Conservation (phyloP, 2,797 vertebrate genomes). For the Rhinichthys osculus region DNA sequence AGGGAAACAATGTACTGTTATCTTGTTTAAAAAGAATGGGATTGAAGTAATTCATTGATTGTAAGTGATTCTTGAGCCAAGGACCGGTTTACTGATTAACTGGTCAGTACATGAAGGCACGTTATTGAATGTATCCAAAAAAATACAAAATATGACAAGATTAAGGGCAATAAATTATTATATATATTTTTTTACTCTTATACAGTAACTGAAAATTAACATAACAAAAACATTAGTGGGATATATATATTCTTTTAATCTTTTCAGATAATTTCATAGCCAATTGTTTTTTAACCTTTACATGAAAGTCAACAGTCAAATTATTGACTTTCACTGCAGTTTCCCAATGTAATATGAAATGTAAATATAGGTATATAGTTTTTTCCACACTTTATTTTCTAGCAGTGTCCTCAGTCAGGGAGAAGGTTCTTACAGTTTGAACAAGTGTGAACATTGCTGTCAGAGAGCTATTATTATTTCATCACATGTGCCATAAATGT, state of each 20-base stretch:
- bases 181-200: neutral
- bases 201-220: neutral
- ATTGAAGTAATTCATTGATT: neutral
- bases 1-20: neutral
- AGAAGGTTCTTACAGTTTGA: neutral
- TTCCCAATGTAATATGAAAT: neutral
- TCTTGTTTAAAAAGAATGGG: neutral
- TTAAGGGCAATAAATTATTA: neutral
- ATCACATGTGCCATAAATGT: conserved; percentile 10
- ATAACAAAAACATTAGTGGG: neutral
- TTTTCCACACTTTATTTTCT: neutral
- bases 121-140: neutral
- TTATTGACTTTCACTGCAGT: neutral
- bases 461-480: neutral
- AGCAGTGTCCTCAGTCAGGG: neutral
- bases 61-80: neutral
- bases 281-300: neutral
- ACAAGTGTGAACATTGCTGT: conserved; percentile 9
- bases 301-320: conserved; percentile 1
- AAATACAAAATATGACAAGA: neutral
- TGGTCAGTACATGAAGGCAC: neutral
- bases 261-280: neutral
- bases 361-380: neutral
- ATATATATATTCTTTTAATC: neutral
- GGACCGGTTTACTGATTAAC: neutral